phyloP scores from a whole-genome alignment of 2,888 invertebrate genomes.

The Acronicta aceris region DNA sequence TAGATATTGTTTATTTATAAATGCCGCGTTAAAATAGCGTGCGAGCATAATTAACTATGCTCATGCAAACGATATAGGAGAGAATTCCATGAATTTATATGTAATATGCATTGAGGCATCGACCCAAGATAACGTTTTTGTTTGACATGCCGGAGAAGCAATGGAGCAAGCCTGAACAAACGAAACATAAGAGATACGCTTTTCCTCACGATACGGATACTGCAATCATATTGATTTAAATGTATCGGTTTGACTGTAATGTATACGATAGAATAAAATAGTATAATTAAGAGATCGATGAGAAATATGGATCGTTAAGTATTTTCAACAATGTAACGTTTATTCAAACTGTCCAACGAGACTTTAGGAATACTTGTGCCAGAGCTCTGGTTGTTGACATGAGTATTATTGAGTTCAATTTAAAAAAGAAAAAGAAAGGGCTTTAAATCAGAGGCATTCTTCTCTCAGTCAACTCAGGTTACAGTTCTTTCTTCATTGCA shows the following conservation, averaged over 20 bases:
- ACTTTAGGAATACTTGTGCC: too few species aligned
- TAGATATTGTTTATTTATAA: slow-evolving; percentile 54
- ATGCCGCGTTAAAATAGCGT: slow-evolving; percentile 45
- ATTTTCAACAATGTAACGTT: slow-evolving; percentile 43
- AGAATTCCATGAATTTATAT: slow-evolving; percentile 61
- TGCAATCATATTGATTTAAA: slow-evolving; percentile 53
- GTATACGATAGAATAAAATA: slow-evolving; percentile 28
- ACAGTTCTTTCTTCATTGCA: too few species aligned
- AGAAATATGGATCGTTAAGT: slow-evolving; percentile 32
- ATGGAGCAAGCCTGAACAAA: slow-evolving; percentile 58
- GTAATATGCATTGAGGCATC: slow-evolving; percentile 59
- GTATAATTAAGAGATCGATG: slow-evolving; percentile 27
- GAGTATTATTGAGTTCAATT: too few species aligned
- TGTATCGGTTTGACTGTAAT: slow-evolving; percentile 46
- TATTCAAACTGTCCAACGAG: slow-evolving; percentile 26
- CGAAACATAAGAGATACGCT: slow-evolving; percentile 64
- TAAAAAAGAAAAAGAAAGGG: too few species aligned
- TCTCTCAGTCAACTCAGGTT: too few species aligned
- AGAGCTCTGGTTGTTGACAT: too few species aligned
- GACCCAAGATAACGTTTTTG: slow-evolving; percentile 61
- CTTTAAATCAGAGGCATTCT: too few species aligned
- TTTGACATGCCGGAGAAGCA: slow-evolving; percentile 65
- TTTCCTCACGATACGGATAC: slow-evolving; percentile 57
- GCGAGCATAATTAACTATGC: slow-evolving; percentile 41
- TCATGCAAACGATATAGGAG: slow-evolving; percentile 61